A percentile compares a stretch with the other conserved stretches of the same genome.
Evolutionary conservation across 2,113 vertebrate genomes (phyloP).

Genomic region (Hippocampus abdominalis): DNA sequence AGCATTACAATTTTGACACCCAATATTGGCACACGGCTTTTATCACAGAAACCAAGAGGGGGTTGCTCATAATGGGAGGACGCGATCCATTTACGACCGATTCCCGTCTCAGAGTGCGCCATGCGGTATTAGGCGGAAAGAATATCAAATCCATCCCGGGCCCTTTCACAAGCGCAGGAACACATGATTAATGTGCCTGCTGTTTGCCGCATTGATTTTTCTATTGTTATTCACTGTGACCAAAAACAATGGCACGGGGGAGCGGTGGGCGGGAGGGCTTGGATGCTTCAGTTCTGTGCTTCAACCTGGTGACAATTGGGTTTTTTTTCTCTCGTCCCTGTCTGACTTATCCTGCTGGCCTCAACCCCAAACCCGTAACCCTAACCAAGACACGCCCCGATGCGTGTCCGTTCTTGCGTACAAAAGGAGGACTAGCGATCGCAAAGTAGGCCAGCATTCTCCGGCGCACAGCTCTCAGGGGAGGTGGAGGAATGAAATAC

Average conservation of each 20-base stretch:
- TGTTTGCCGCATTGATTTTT: constrained; percentile 33
- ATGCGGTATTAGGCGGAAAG: constrained; percentile 32
- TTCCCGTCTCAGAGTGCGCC: neutral
- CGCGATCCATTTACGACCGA: neutral
- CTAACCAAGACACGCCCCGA: neutral
- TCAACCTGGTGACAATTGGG: constrained; percentile 35
- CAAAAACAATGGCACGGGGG: constrained; percentile 39
- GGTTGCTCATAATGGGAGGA: neutral
- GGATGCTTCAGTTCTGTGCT: constrained; percentile 28
- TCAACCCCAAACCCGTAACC: neutral
- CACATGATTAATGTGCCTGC: constrained; percentile 54
- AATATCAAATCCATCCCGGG: constrained; percentile 54
- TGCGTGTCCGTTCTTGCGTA: constrained; percentile 28
- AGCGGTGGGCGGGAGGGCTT: neutral
- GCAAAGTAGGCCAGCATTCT: constrained; percentile 62
- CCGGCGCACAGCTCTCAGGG: constrained; percentile 42
- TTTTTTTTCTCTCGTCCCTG: neutral
- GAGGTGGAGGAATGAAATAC: constrained; percentile 35
- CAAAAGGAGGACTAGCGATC: constrained; percentile 39
- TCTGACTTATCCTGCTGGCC: neutral
- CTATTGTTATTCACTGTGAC: constrained; percentile 43
- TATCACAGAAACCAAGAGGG: neutral
- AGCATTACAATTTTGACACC: too few relatives aligned
- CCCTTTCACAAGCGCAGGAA: constrained; percentile 43
- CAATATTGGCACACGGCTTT: neutral